Conservation (phyloP, 2,113 vertebrate genomes). For the Stomatorhinus ivindoensis region DNA sequence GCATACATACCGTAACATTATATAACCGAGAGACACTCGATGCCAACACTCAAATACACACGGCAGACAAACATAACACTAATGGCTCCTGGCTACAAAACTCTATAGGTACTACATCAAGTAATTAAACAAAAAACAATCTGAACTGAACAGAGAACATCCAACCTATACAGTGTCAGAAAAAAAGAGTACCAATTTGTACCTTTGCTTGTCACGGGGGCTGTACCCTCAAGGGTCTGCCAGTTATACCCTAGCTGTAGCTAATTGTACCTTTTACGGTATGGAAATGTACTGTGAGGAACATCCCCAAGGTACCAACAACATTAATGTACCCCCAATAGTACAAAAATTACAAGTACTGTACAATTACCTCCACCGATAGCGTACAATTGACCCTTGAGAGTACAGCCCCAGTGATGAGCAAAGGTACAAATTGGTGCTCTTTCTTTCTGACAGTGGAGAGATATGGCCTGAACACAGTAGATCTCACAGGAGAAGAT, state of each 20-base stretch:
- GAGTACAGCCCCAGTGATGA: neutral
- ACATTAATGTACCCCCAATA: neutral
- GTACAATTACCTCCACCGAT: neutral
- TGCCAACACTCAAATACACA: conserved; percentile 9
- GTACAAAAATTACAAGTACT: too few relatives aligned
- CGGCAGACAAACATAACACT: neutral
- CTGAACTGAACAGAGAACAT: neutral
- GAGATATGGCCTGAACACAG: neutral
- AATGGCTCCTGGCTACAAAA: neutral
- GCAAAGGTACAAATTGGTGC: neutral
- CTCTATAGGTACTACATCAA: neutral
- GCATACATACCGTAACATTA: conserved; percentile 27
- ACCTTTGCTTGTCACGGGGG: neutral
- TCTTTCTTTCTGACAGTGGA: neutral
- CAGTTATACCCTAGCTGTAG: neutral
- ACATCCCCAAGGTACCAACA: neutral
- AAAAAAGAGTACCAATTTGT: neutral
- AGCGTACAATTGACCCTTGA: neutral
- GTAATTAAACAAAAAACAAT: neutral
- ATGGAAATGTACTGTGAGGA: neutral
- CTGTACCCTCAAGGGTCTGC: neutral
- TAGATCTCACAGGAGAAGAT: neutral
- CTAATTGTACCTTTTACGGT: neutral
- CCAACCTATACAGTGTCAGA: neutral
- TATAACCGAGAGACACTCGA: conserved; percentile 28